Evolutionary conservation across 2,888 invertebrate species (phyloP).

Genomic region (Pogonocherus hispidulus): DNA sequence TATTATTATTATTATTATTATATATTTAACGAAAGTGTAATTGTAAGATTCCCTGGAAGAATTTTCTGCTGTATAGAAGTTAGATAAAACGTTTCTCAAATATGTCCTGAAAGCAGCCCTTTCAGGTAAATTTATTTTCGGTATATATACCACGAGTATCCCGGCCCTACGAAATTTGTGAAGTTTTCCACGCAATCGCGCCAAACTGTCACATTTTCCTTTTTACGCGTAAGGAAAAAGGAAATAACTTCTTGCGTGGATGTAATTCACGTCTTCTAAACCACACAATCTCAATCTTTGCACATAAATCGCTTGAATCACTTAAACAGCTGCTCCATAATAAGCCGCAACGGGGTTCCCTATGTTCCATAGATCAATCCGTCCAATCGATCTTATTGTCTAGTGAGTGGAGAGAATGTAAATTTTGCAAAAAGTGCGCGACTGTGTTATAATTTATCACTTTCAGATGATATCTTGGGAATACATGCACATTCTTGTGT

Average conservation of each 20-base stretch:
- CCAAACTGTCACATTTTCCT: constrained; percentile 5
- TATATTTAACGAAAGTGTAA: too few species aligned
- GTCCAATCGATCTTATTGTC: constrained; percentile 51
- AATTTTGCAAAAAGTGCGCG: constrained; percentile 28
- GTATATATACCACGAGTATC: constrained; percentile 4
- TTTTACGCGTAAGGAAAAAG: constrained; percentile 5
- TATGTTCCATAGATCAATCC: constrained; percentile 49
- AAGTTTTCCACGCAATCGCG: constrained; percentile 13
- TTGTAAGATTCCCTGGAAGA: too few species aligned
- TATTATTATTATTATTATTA: too few species aligned
- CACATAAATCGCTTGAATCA: constrained; percentile 52
- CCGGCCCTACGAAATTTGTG: constrained; percentile 6
- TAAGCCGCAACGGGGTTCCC: constrained; percentile 48
- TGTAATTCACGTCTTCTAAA: constrained; percentile 22
- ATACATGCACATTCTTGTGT: constrained; percentile 37
- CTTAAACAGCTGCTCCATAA: constrained; percentile 55
- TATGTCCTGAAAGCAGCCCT: too few species aligned
- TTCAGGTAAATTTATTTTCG: constrained; percentile 6
- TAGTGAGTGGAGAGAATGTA: constrained; percentile 33
- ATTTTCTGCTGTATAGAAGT: too few species aligned
- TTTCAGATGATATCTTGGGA: constrained; percentile 38
- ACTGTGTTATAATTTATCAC: constrained; percentile 36
- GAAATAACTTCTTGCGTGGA: constrained; percentile 10
- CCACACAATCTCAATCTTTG: constrained; percentile 52
- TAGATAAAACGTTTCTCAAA: too few species aligned